Base-by-base conservation (phyloP, 2,888 invertebrate genomes). In the Apomyelois bistriatella region DNA sequence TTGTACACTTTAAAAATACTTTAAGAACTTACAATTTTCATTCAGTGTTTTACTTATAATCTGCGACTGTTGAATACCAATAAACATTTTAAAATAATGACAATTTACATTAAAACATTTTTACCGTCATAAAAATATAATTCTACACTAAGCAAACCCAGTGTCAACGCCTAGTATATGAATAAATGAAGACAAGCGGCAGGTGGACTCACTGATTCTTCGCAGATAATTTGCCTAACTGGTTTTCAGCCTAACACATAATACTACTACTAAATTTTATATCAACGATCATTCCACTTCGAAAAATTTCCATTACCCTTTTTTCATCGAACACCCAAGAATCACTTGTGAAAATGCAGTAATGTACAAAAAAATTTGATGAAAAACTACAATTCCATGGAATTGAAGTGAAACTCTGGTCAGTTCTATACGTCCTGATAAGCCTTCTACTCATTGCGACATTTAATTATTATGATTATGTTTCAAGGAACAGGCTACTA, bases 191-290 rank as follows among this genome's bases (percentile, higher is more conserved):
- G 70, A 68, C 65, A 61, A 62, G 60, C 73, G 80, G 85, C 87
- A 88, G 87, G 87, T 88, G 87, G 72, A 82, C 59, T 70, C 82
- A 75, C 76, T 80, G 83, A 85, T 87, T 83, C 83, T 66, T 75
- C 66, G 76, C 77, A 72, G 85, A 86, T 86, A 85, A 86, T 87
- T 85, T 86, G 77, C 85, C 79, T 86, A 86, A 87, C 87, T 76
- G 84, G 87, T 87, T 87, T 72, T 73, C 66, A 60, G 60, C 64
- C 82, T 79, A 77, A 80, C 81, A 82, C 77, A 75, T 79, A 64
- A 64, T 70, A 58, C 53, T 56, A 68, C 68, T 61, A 67, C 54
- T 30, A 54, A 47, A 55, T 43, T 41, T 50, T 48, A 40, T 53
- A 47, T 38, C 15, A 36, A 60, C 65, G 42, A 62, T 48, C 4